Conservation (phyloP, 2,113 vertebrate genomes). For the Phyllopteryx taeniolatus region DNA sequence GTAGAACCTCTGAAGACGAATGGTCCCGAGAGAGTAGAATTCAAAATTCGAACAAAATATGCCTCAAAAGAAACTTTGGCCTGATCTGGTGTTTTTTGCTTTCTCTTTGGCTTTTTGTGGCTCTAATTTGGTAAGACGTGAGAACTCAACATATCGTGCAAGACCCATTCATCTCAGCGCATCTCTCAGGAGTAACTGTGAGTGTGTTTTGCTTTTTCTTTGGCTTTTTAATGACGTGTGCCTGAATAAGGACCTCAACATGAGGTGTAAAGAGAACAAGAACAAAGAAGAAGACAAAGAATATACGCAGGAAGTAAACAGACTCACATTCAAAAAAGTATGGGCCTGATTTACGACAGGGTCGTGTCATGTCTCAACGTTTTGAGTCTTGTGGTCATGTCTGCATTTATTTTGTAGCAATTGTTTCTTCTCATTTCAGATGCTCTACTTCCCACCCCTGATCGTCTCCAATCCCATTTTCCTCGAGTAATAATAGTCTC, state of each 20-base stretch:
- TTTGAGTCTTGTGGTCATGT: too few species aligned
- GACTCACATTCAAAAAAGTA: too few species aligned
- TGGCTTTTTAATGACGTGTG: not conserved
- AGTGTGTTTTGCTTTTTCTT: conserved; percentile 26
- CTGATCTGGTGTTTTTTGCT: not conserved
- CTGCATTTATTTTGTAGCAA: too few species aligned
- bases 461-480: too few species aligned
- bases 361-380: too few species aligned
- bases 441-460: too few species aligned
- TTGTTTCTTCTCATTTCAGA: too few species aligned
- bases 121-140: not conserved
- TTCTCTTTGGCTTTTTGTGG: not conserved
- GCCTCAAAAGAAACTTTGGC: not conserved
- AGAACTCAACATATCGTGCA: too few species aligned
- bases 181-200: not conserved
- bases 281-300: not conserved
- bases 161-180: too few species aligned
- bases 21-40: not conserved
- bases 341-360: too few species aligned
- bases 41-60: not conserved
- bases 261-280: not conserved
- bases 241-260: not conserved
- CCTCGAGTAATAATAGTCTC: too few species aligned
- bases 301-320: not conserved
- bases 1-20: not conserved